phyloP scores from a whole-genome alignment of 2,888 invertebrate species.

The Amblyjoppa fuscipennis region DNA sequence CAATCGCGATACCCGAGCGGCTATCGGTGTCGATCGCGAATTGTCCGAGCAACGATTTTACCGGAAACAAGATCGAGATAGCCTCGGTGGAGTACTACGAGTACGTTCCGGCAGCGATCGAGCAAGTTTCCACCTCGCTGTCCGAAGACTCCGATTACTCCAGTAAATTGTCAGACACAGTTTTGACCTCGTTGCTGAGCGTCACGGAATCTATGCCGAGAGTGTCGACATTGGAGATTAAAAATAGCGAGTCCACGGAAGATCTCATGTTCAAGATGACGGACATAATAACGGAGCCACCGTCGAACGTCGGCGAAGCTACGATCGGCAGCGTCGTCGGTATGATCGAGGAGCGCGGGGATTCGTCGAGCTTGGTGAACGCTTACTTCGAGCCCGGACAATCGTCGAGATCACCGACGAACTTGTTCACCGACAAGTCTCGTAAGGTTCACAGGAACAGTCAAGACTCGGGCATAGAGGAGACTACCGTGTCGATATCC shows the following conservation, averaged over 20 bases:
- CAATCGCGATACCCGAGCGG: slow-evolving; percentile 18
- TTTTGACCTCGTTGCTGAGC: slow-evolving; percentile 28
- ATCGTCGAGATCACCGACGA: slow-evolving; percentile 68
- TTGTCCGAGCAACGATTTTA: slow-evolving; percentile 5
- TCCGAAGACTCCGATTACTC: slow-evolving; percentile 64
- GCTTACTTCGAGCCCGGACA: slow-evolving; percentile 55
- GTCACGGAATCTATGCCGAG: slow-evolving; percentile 26
- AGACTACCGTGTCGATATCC: slow-evolving; percentile 70
- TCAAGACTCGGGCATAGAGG: slow-evolving; percentile 76
- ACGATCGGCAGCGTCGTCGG: slow-evolving; percentile 60
- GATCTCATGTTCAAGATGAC: slow-evolving; percentile 77
- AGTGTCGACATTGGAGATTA: slow-evolving; percentile 31
- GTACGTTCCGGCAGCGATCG: slow-evolving; percentile 40
- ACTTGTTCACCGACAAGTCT: slow-evolving; percentile 72
- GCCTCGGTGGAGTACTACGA: slow-evolving; percentile 47
- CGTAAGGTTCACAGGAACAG: slow-evolving; percentile 74
- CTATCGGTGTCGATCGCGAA: neutral
- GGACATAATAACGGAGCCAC: slow-evolving; percentile 70
- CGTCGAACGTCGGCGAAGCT: slow-evolving; percentile 3
- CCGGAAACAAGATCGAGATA: slow-evolving; percentile 29
- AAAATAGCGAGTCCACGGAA: slow-evolving; percentile 64
- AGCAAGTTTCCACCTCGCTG: slow-evolving; percentile 56
- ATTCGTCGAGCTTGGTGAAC: slow-evolving; percentile 51
- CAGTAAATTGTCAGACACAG: slow-evolving; percentile 54
- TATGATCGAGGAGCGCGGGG: slow-evolving; percentile 56